Percentiles rank a stretch among this genome's conserved stretches.
phyloP scores from a whole-genome alignment of 2,797 vertebrate genomes.

The Ctenosaura bakeri region DNA sequence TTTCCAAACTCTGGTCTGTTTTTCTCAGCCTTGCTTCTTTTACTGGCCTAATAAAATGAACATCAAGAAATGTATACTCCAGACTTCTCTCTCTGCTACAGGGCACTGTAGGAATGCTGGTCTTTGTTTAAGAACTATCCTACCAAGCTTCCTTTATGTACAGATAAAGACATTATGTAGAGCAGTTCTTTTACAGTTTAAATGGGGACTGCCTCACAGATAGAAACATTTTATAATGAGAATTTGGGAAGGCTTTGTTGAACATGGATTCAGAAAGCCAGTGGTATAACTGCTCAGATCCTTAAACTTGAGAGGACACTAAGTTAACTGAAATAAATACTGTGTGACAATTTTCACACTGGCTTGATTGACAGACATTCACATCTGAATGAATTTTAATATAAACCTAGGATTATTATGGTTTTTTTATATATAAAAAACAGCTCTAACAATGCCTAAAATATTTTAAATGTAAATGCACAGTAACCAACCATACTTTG shows the following conservation, averaged over 20 bases:
- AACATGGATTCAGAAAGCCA: constrained; percentile 57
- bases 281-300: constrained; percentile 58
- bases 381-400: constrained; percentile 73
- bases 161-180: constrained; percentile 35
- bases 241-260: constrained; percentile 57
- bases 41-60: constrained; percentile 11
- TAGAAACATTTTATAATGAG: constrained; percentile 63
- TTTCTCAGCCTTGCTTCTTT: not conserved
- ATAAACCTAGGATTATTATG: constrained; percentile 70
- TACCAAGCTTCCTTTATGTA: constrained; percentile 55
- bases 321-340: constrained; percentile 74
- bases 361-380: constrained; percentile 75
- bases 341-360: constrained; percentile 69
- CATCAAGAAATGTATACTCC: constrained; percentile 43
- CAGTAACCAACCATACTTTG: constrained; percentile 53
- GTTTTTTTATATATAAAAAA: no score
- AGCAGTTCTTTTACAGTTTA: constrained; percentile 55
- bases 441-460: constrained; percentile 40
- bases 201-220: constrained; percentile 25
- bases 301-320: constrained; percentile 59
- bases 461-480: constrained; percentile 68
- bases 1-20: not conserved
- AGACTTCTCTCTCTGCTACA: constrained; percentile 49
- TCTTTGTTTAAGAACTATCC: constrained; percentile 42
- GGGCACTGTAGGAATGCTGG: not conserved